Evolutionary conservation across 2,113 vertebrate genomes (phyloP), one percentile per base, ranked within the genome.

Genomic region (Anarrhichthys ocellatus): DNA sequence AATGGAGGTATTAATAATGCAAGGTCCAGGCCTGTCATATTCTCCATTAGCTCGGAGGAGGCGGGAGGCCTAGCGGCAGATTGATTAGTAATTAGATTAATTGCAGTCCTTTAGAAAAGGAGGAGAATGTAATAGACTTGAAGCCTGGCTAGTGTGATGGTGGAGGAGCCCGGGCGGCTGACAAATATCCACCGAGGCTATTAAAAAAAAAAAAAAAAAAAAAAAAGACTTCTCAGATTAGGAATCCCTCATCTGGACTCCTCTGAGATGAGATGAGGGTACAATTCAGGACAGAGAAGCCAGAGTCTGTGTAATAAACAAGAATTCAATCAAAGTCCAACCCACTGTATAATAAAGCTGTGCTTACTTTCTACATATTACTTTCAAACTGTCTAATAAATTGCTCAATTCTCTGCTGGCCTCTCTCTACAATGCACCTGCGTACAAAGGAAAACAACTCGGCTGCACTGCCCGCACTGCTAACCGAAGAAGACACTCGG

Each of bases 11-110:
- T 95, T 94, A 95, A 95, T 96, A 96, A 96, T 95, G 90, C 91
- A 96, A 84, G 76, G 84, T 81, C 88, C 80, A 73, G 79, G 82
- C 83, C 92, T 92, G 92, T 94, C 93, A 94, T 94, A 93, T 85
- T 90, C 89, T 86, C 93, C 90, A 95, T 95, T 95, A 95, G 89
- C 77, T 75, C 63, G 24, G 80, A 87, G 67, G 82, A 91, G 83
- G 89, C 80, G 36, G 86, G 90, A 79, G 86, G 91, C 69, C 76
- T 87, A 74, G 85, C 42, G 90, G 89, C 87, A 95, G 95, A 95
- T 94, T 93, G 94, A 96, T 96, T 91, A 91, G 91, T 95, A 94
- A 95, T 95, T 94, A 92, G 93, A 96, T 95, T 94, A 95, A 95
- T 94, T 92, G 90, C 88, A 14, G 56, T 80, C 83, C 89, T 91